phyloP scores from a whole-genome alignment of 2,797 vertebrate species.

The Rhinogobio ventralis region DNA sequence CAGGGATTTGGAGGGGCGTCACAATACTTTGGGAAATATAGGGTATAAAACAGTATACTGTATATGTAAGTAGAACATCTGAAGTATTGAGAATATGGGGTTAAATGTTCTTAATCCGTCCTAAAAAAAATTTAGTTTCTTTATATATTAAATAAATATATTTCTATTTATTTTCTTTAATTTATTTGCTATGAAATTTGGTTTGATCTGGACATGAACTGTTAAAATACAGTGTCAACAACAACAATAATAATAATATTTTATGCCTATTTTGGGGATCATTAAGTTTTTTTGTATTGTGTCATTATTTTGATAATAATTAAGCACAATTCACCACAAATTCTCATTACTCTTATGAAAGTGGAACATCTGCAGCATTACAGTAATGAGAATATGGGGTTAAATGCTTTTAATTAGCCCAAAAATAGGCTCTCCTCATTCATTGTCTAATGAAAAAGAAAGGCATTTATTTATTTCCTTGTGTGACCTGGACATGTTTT shows the following conservation, averaged over 20 bases:
- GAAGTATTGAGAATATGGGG: not conserved
- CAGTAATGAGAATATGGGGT: not conserved
- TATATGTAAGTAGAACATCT: no score
- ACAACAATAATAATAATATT: not conserved
- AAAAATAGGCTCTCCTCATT: not conserved
- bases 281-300: not conserved
- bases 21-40: no score
- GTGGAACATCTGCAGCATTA: conserved; percentile 2
- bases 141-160: not conserved
- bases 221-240: not conserved
- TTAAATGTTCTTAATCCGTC: not conserved
- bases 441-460: not conserved
- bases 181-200: not conserved
- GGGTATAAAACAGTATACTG: no score
- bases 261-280: not conserved
- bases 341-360: not conserved
- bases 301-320: not conserved
- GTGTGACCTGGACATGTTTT: not conserved
- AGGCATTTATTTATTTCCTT: not conserved
- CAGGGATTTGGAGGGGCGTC: no score
- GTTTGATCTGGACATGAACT: not conserved
- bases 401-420: conserved; percentile 13
- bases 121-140: not conserved
- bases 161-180: not conserved
- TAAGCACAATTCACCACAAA: not conserved